These are phyloP conservation scores for Sminthurides bifidus DNA, from an alignment of 1,140 invertebrate species.

Conservation along the genomic window DNA sequence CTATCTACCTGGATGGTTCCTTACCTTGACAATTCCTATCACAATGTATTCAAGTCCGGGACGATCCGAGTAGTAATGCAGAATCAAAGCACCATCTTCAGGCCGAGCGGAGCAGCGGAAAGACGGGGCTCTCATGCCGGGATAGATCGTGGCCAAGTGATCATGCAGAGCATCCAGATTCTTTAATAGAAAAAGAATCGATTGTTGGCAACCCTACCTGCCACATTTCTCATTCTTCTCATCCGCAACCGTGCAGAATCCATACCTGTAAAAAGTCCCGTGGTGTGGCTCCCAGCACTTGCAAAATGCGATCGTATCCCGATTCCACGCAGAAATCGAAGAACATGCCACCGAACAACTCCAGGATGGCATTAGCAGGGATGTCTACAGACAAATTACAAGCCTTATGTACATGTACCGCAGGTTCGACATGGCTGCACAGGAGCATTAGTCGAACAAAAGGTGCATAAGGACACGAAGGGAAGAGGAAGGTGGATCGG, in stretches of 20 bases:
- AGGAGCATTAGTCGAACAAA: not conserved
- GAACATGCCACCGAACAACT: conserved; percentile 86
- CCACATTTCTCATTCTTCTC: not conserved
- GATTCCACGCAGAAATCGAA: conserved; percentile 91
- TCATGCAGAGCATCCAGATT: conserved; percentile 88
- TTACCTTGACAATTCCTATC: conserved; percentile 85
- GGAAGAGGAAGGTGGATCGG: not conserved
- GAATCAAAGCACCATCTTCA: conserved; percentile 68
- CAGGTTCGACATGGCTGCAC: not conserved
- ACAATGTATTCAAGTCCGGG: conserved; percentile 87
- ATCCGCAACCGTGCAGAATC: not conserved
- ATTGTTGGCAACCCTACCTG: not conserved
- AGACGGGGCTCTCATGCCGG: conserved; percentile 82
- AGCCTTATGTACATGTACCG: not conserved
- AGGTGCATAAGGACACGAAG: not conserved
- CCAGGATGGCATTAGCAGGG: conserved; percentile 76
- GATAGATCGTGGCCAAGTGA: conserved; percentile 80
- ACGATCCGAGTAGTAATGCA: conserved; percentile 87
- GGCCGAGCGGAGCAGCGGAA: conserved; percentile 76
- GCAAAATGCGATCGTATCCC: conserved; percentile 82
- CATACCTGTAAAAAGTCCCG: conserved; percentile 77
- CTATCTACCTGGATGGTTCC: not conserved
- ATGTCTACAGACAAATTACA: conserved; percentile 52
- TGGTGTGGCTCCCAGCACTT: conserved; percentile 81
- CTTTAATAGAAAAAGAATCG: conserved; percentile 39